A percentile compares a stretch with the other conserved stretches of the same genome.
Evolutionary conservation across 2,797 vertebrate species (phyloP).

Genomic region (Rhynchonycteris naso): DNA sequence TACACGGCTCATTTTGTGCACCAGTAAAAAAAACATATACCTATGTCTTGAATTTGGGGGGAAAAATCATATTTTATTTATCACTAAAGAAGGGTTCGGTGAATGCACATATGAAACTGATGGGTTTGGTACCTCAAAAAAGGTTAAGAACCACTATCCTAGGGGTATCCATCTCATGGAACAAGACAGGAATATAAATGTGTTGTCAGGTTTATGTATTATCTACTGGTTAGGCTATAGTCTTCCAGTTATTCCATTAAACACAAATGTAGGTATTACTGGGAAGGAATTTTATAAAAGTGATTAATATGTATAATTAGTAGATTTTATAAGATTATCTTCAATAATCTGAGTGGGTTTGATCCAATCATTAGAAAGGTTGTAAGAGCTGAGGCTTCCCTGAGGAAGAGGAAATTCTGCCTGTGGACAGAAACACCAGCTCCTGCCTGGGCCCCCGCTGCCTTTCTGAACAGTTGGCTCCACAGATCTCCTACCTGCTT

Average conservation of each 20-base stretch:
- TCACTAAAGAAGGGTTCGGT: too few relatives aligned
- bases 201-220: neutral
- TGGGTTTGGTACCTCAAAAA: too few relatives aligned
- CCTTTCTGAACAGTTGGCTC: accelerated
- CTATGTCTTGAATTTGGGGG: too few relatives aligned
- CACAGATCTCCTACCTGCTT: neutral
- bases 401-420: neutral
- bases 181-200: neutral
- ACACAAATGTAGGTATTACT: neutral
- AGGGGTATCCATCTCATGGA: neutral
- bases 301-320: neutral
- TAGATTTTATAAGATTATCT: neutral
- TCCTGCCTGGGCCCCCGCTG: neutral
- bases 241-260: neutral
- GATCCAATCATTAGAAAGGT: neutral
- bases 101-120: too few relatives aligned
- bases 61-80: too few relatives aligned
- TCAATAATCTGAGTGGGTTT: neutral
- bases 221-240: neutral
- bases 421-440: neutral
- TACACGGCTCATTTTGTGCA: too few relatives aligned
- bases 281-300: neutral
- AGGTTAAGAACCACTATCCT: too few relatives aligned
- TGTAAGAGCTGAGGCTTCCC: neutral
- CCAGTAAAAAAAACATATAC: too few relatives aligned